These are phyloP conservation scores for Heliconius hewitsoni DNA, from an alignment of 1,140 invertebrate species.

Conservation along the genomic window DNA sequence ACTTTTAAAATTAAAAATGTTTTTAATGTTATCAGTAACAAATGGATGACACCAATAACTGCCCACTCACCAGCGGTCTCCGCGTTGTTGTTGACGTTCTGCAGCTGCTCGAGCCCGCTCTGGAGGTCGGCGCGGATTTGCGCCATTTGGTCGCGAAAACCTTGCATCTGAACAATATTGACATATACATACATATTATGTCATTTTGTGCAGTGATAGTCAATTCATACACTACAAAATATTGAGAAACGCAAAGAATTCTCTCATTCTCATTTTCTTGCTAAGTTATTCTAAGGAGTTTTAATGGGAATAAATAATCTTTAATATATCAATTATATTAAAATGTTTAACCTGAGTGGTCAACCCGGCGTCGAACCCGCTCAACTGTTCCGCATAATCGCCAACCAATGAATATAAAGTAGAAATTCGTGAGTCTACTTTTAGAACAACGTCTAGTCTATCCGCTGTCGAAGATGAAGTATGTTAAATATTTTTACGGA, in stretches of 20 bases:
- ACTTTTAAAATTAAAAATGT: too few relatives aligned
- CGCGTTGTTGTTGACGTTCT: constrained; percentile 55
- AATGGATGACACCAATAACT: too few relatives aligned
- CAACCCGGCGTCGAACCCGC: constrained; percentile 63
- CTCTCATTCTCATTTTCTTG: not conserved
- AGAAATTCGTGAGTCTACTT: constrained; percentile 50
- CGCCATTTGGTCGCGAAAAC: constrained; percentile 63
- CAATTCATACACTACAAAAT: too few relatives aligned
- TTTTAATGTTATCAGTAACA: too few relatives aligned
- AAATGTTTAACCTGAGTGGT: constrained; percentile 53
- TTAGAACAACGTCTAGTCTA: constrained; percentile 50
- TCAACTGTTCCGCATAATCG: constrained; percentile 63
- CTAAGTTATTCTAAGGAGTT: not conserved
- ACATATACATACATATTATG: too few relatives aligned
- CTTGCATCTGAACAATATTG: constrained; percentile 49
- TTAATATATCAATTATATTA: not conserved
- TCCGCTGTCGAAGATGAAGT: constrained; percentile 44
- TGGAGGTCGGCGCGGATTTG: constrained; percentile 54
- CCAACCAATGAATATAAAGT: constrained; percentile 46
- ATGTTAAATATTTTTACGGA: too few relatives aligned
- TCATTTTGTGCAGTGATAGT: too few relatives aligned
- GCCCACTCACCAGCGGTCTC: constrained; percentile 54
- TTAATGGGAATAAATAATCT: too few relatives aligned
- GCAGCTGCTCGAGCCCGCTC: constrained; percentile 47
- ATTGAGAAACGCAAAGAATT: too few relatives aligned